Evolutionary conservation across 2,797 vertebrate species (phyloP).

Genomic region (Knipowitschia caucasica): DNA sequence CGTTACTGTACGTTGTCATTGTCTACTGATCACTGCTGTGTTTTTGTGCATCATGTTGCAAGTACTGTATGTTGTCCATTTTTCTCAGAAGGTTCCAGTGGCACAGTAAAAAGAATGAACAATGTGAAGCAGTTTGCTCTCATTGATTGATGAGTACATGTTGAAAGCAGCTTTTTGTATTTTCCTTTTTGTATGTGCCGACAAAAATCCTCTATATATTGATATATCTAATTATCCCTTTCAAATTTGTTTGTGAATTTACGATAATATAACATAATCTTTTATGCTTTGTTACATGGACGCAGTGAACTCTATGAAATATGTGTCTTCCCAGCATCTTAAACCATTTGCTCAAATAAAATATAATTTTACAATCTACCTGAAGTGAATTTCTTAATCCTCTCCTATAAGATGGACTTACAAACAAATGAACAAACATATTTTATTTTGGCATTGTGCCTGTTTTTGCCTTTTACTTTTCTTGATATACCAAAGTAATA

Average conservation of each 20-base stretch:
- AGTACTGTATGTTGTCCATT: conserved; percentile 10
- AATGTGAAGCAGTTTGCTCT: not conserved
- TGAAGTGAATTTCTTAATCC: not conserved
- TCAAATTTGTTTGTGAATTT: too few relatives aligned
- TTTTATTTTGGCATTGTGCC: too few relatives aligned
- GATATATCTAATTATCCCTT: too few relatives aligned
- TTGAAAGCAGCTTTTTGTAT: not conserved
- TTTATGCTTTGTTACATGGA: conserved; percentile 24
- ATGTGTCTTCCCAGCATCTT: conserved; percentile 27
- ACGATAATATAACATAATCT: too few relatives aligned
- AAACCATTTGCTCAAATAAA: conserved; percentile 46
- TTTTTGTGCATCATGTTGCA: conserved; percentile 6
- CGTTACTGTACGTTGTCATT: not conserved
- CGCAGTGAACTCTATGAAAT: conserved; percentile 18
- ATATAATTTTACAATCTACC: not conserved
- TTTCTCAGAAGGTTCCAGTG: conserved; percentile 1
- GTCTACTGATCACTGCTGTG: conserved; percentile 2
- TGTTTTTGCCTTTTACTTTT: too few relatives aligned
- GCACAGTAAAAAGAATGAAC: not conserved
- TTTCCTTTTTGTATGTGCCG: not conserved
- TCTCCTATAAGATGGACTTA: not conserved
- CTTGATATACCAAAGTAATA: too few relatives aligned
- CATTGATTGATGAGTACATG: not conserved
- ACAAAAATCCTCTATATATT: too few relatives aligned
- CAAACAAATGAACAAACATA: too few relatives aligned